A percentile compares a stretch with the other conserved stretches of the same genome.
Evolutionary conservation across 2,113 vertebrate genomes (phyloP).

Genomic region (Seriola rivoliana): DNA sequence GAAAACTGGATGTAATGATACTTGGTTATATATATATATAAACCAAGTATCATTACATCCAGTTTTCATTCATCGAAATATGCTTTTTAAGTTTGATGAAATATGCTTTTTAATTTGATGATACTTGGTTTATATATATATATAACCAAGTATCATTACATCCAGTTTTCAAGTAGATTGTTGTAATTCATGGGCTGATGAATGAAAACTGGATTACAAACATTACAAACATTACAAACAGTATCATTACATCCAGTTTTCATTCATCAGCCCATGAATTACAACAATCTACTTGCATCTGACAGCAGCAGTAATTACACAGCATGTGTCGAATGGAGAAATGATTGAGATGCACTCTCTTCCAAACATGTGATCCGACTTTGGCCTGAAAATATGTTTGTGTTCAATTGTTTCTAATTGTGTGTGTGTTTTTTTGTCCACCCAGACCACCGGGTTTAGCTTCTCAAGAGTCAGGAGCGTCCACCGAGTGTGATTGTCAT

Average conservation of each 20-base stretch:
- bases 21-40: too few relatives aligned
- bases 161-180: too few relatives aligned
- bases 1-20: too few relatives aligned
- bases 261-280: not conserved
- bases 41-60: not conserved
- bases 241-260: constrained; percentile 3
- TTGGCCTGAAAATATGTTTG: constrained; percentile 20
- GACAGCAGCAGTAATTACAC: constrained; percentile 5
- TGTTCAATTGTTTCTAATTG: constrained; percentile 14
- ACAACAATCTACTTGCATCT: not conserved
- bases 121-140: too few relatives aligned
- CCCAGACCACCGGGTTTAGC: constrained; percentile 30
- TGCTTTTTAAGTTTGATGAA: too few relatives aligned
- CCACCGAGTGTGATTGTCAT: not conserved
- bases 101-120: too few relatives aligned
- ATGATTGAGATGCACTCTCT: not conserved
- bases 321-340: not conserved
- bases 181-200: too few relatives aligned
- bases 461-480: constrained; percentile 26
- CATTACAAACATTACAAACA: too few relatives aligned
- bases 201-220: too few relatives aligned
- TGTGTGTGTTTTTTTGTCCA: constrained; percentile 44
- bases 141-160: too few relatives aligned
- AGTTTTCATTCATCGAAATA: constrained; percentile 9
- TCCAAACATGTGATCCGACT: not conserved